Base-by-base conservation (phyloP, 64 coral and sea anemone genomes). In the Cladopsammia gracilis region DNA sequence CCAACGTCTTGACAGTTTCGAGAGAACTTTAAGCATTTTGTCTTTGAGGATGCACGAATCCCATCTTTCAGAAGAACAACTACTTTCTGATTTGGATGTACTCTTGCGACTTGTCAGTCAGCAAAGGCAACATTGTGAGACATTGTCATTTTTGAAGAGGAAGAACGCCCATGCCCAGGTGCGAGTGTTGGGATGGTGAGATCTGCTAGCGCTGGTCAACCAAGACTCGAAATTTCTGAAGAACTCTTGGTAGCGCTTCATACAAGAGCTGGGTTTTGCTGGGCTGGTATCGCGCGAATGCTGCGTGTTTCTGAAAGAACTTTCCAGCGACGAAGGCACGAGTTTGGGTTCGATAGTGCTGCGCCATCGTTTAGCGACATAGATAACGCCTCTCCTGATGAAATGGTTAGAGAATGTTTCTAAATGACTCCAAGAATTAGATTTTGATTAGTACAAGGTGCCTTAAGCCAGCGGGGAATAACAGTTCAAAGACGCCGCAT, bases 291-390 rank as follows among this genome's bases (percentile, higher is more conserved):
- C 11, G 52, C 52, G 6, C 6, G 52, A 54, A 50, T 20, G 43
- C 49, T 87, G 44, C 45, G 84, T 46, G 47, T 87, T 47, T 87
- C 67, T 7, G 84, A 87, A 71, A 87, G 65, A 25, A 87, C 84
- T 53, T 53, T 87, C 20, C 84, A 65, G 23, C 16, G 84, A 44
- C 1, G 84, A 53, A 48, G 84, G 14, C 13, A 87, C 54, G 58
- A 60, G 54, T 56, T 71, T 25, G 84, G 57, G 11, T 44, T 87
- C 18, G 12, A 47, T 24, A 56, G 10, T 15, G 43, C 26, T 25
- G 53, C 13, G 25, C 9, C 18, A 25, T n/a, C 16, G 48, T 87
- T 69, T 60, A 58, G 68, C 49, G 50, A 10, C 25, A 54, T 73
- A 25, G 57, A 1, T 5, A 57, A 74, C 65, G 23, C 51, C 50